Percentiles rank a stretch among this genome's conserved stretches.
Evolutionary conservation across 2,888 invertebrate genomes (phyloP).

Genomic region (Branchipolynoe longqiensis): DNA sequence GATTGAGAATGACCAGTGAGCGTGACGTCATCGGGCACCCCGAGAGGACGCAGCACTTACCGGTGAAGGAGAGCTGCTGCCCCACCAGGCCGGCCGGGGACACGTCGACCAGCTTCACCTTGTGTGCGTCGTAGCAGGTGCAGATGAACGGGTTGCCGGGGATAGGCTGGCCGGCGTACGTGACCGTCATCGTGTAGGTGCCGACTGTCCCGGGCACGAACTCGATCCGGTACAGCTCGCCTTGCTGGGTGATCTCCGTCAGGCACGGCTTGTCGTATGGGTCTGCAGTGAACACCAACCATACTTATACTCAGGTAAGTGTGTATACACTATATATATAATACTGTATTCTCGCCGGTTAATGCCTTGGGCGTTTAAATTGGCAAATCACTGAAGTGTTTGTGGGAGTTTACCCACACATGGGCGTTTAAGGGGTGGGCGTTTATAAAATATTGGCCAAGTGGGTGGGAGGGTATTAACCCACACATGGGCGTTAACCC

Average conservation of each 20-base stretch:
- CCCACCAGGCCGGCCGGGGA: constrained; percentile 74
- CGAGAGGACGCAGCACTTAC: constrained; percentile 64
- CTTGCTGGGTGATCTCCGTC: constrained; percentile 86
- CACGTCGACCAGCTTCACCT: constrained; percentile 86
- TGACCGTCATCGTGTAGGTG: constrained; percentile 93
- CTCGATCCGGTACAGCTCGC: constrained; percentile 72
- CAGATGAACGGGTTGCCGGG: constrained; percentile 96
- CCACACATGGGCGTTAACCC: too few relatives aligned
- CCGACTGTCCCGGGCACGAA: constrained; percentile 94
- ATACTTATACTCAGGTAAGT: too few relatives aligned
- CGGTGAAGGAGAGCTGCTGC: constrained; percentile 70
- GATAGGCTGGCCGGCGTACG: constrained; percentile 93
- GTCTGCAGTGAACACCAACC: constrained; percentile 83
- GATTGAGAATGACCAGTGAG: too few relatives aligned
- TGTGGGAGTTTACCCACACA: too few relatives aligned
- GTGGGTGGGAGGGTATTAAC: too few relatives aligned
- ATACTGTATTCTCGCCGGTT: too few relatives aligned
- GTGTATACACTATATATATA: too few relatives aligned
- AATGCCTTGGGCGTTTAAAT: too few relatives aligned
- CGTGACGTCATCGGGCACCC: too few relatives aligned
- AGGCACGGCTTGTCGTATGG: constrained; percentile 92
- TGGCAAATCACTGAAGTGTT: too few relatives aligned
- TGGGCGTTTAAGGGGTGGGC: too few relatives aligned
- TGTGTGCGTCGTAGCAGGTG: constrained; percentile 95
- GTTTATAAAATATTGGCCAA: too few relatives aligned